Percentiles rank a stretch among this genome's conserved stretches.
These are phyloP conservation scores for Vollenhovia emeryi DNA, from an alignment of 1,140 invertebrate genomes.

Conservation along the genomic window DNA sequence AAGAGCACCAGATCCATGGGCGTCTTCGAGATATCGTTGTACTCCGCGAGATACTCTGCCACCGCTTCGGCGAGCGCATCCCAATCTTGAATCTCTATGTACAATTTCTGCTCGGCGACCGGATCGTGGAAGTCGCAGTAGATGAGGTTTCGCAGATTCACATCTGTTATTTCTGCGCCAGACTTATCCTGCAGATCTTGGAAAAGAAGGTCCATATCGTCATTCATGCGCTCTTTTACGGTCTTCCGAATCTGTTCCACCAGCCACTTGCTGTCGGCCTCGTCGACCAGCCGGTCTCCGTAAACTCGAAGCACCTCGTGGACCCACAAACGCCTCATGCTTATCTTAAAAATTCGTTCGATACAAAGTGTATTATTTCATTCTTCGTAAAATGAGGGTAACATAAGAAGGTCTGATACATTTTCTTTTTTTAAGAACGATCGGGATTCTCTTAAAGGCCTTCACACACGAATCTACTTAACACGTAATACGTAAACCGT, in stretches of 20 bases:
- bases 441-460: not conserved
- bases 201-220: slow-evolving; percentile 84
- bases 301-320: slow-evolving; percentile 97
- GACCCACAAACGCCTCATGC: slow-evolving; percentile 96
- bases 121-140: slow-evolving; percentile 98
- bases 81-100: slow-evolving; percentile 94
- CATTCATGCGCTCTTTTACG: slow-evolving; percentile 85
- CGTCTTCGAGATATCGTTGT: slow-evolving; percentile 98
- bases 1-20: slow-evolving; percentile 98
- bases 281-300: slow-evolving; percentile 96
- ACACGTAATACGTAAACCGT: no score
- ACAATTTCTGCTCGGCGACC: slow-evolving; percentile 94
- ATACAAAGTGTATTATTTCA: not conserved
- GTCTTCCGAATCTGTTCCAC: slow-evolving; percentile 88
- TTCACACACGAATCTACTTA: no score
- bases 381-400: not conserved
- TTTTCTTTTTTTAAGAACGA: not conserved
- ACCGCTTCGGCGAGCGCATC: slow-evolving; percentile 92
- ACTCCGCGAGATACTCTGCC: slow-evolving; percentile 95
- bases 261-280: slow-evolving; percentile 93
- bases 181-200: slow-evolving; percentile 77
- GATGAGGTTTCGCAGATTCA: slow-evolving; percentile 93
- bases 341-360: slow-evolving; percentile 77
- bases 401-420: not conserved
- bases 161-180: slow-evolving; percentile 88